Base-by-base conservation (phyloP, 2,113 vertebrate genomes). In the Brachyistius frenatus region DNA sequence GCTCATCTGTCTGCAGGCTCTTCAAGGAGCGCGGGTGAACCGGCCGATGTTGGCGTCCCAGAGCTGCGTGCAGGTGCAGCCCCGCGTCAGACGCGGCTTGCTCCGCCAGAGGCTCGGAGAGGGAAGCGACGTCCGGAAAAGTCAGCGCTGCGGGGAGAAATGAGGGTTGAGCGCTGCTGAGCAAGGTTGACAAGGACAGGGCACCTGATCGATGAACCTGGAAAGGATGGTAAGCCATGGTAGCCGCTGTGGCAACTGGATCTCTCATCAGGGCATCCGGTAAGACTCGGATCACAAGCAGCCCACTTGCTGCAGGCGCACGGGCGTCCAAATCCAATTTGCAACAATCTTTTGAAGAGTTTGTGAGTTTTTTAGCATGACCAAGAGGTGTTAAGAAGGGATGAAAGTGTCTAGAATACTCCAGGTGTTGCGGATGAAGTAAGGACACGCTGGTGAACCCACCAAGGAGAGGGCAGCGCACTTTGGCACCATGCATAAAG, bases 141-240 rank as follows among this genome's bases (percentile, higher is more conserved):
- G 95, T 91, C 77, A 96, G 93, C 31, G 94, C 23, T 23, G 23
- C 93, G 3, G 96, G 96, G 93, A 96, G 95, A 85, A 96, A 96
- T 9, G 96, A 96, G 1, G 97, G 95, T 81, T 98, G 97, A 30
- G 96, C 93, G 61, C 95, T 94, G 57, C 95, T 92, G 23, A 97
- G 88, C 91, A 97, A 96, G 64, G 96, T 95, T 73, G 97, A 96
- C 91, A 97, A 93, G 75, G 96, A 94, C 91, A 97, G 96, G 68
- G 96, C 96, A 79, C 94, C 95, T 58, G 96, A 93, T 87, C 95
- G 93, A 65, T 95, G 96, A 89, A 94, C 92, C 92, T 96, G 96
- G 93, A 97, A 97, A 75, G 97, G 96, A 91, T 97, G 96, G 92
- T 97, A 97, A 94, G 96, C 96, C 98, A 99, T 99, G 90, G 94